These are phyloP conservation scores for Pangasius macronema DNA, from an alignment of 2,797 vertebrate genomes.

Conservation along the genomic window DNA sequence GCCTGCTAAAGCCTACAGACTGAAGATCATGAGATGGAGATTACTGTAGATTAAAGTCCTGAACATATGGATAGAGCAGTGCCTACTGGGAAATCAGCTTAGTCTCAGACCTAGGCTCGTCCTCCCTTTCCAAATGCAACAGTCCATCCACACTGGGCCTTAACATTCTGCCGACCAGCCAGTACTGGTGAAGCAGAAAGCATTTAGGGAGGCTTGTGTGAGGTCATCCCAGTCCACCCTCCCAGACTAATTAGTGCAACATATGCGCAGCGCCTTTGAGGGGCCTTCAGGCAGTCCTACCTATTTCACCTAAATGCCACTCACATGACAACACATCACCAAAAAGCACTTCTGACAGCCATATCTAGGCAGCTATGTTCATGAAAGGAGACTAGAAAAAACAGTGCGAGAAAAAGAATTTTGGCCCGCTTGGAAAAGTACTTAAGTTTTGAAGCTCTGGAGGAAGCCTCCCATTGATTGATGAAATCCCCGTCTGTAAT, in stretches of 20 bases:
- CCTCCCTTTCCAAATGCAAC: not conserved
- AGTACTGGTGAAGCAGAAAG: constrained; percentile 22
- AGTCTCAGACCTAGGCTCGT: constrained; percentile 18
- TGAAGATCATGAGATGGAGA: constrained; percentile 37
- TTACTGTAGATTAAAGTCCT: constrained; percentile 49
- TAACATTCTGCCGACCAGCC: constrained; percentile 28
- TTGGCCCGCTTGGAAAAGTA: not conserved
- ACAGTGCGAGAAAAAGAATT: not conserved
- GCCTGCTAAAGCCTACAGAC: constrained; percentile 17
- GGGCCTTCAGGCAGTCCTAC: constrained; percentile 57
- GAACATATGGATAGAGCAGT: constrained; percentile 40
- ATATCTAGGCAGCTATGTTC: constrained; percentile 29
- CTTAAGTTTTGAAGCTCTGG: constrained; percentile 29
- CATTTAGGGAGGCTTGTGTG: constrained; percentile 45
- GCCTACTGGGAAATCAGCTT: constrained; percentile 38
- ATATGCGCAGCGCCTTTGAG: constrained; percentile 66
- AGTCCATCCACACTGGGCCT: constrained; percentile 24
- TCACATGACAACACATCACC: constrained; percentile 34
- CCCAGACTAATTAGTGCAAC: constrained; percentile 72
- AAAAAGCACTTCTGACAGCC: constrained; percentile 41
- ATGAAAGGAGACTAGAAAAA: not conserved
- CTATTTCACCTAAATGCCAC: constrained; percentile 47
- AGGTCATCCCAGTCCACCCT: constrained; percentile 42
- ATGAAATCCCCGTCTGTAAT: constrained; percentile 62
- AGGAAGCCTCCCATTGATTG: constrained; percentile 58